phyloP scores from a whole-genome alignment of 2,113 vertebrate species.

The Argyrosomus japonicus region DNA sequence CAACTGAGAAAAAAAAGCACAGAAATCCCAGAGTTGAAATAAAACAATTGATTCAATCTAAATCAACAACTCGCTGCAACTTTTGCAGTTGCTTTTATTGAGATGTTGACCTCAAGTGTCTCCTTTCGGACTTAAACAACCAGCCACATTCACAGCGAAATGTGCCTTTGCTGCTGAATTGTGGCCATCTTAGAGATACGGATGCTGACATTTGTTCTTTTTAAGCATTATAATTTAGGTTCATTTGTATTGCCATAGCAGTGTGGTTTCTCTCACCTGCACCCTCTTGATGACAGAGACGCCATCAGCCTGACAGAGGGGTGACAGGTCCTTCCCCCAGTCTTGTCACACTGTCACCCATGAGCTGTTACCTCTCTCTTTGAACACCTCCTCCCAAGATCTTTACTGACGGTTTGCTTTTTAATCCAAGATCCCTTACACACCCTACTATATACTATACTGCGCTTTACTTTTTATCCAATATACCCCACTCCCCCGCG shows the following conservation, averaged over 20 bases:
- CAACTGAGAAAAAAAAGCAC: background rate
- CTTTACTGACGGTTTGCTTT: conserved; percentile 52
- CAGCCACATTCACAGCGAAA: background rate
- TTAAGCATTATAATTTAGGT: conserved; percentile 42
- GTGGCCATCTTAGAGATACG: background rate
- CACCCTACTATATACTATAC: background rate
- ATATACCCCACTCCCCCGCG: background rate
- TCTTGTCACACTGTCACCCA: conserved; percentile 69
- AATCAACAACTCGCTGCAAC: background rate
- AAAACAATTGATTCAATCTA: no score
- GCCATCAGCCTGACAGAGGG: conserved; percentile 56
- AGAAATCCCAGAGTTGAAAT: background rate
- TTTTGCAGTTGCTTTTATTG: background rate
- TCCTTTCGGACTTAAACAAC: background rate
- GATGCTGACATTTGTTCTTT: conserved; percentile 19
- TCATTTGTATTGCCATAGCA: conserved; percentile 40
- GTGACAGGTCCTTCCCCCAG: conserved; percentile 55
- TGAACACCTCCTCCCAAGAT: conserved; percentile 59
- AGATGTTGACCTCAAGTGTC: background rate
- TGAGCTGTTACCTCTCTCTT: conserved; percentile 60
- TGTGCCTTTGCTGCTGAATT: background rate
- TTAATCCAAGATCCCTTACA: conserved; percentile 42
- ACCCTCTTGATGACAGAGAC: conserved; percentile 41
- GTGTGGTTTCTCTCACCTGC: conserved; percentile 42
- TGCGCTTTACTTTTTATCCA: background rate